Evolutionary conservation across 2,113 vertebrate species (phyloP), one percentile per base, ranked within the genome.

Genomic region (Cromileptes altivelis): DNA sequence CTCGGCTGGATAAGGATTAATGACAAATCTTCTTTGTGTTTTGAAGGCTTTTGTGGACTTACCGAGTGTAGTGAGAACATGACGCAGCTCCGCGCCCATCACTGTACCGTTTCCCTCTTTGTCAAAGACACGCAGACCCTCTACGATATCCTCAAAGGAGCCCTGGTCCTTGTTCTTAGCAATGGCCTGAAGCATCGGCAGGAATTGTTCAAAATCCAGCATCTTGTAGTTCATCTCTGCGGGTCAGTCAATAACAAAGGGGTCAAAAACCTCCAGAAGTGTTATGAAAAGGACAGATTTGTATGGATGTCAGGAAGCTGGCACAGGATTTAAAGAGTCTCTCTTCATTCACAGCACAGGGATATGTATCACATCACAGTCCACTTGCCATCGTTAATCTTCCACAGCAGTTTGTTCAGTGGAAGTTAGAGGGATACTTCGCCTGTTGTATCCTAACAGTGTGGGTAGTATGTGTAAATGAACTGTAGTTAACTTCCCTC

Each of bases 71-170:
- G 96, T 95, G 10, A 98, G 96, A n/a, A 98, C 97, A 23, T 98
- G 97, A 17, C 97, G 97, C 40, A 98, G 93, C 88, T 98, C 97
- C 0, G 97, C 96, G 0, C 97, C 97, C 97, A 98, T 98, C 75
- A 98, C 96, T 0, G 96, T 97, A 68, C 98, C 97, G 1, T 98
- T 98, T 57, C 97, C 97, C 90, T 99, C 97, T 77, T 98, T 98
- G 95, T 99, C 98, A 50, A 99, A 98, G 14, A 97, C 97, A 19
- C 96, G 90, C 21, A 99, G 94, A 12, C 97, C 98, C 89, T 99
- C 97, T 0, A 98, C 96, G 2, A 97, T 97, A 42, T 98, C 98
- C 84, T 99, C 97, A 15, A 96, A 97, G 19, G 96, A 96, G 45
- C 97, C 97, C 91, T 96, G 96, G 86, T 99, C 97, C 91, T 97